Evolutionary conservation across 2,113 vertebrate genomes (phyloP).

Genomic region (Oncorhynchus tshawytscha): DNA sequence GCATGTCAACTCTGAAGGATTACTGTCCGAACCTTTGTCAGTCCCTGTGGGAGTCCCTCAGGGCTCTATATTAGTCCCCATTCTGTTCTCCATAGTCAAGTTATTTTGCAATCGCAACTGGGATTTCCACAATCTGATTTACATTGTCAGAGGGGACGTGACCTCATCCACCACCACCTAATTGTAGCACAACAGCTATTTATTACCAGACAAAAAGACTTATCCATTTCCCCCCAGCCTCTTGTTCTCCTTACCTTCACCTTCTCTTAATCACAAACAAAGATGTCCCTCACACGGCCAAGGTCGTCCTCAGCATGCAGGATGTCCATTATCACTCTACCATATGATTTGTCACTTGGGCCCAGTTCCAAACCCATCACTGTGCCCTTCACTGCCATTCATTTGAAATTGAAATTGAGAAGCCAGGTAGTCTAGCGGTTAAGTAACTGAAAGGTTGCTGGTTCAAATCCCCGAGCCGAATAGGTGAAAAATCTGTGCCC

Average conservation of each 20-base stretch:
- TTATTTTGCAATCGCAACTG: conserved; percentile 20
- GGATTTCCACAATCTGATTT: conserved; percentile 15
- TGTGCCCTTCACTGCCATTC: conserved; percentile 40
- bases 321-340: neutral
- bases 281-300: neutral
- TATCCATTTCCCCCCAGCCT: no score
- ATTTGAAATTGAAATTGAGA: conserved; percentile 36
- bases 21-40: conserved; percentile 41
- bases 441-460: neutral
- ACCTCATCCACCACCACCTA: no score
- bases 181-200: no score
- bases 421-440: conserved; percentile 3
- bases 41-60: conserved; percentile 54
- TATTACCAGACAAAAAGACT: no score
- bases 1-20: conserved; percentile 40
- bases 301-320: neutral
- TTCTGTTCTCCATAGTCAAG: conserved; percentile 17
- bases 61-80: conserved; percentile 35
- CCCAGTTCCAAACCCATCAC: conserved; percentile 29
- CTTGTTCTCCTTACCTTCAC: neutral
- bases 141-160: neutral
- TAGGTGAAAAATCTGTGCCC: no score
- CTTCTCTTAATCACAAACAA: neutral
- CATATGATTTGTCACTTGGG: conserved; percentile 42
- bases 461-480: no score